phyloP scores from a whole-genome alignment of 2,888 invertebrate species.

The Adela reaumurella region DNA sequence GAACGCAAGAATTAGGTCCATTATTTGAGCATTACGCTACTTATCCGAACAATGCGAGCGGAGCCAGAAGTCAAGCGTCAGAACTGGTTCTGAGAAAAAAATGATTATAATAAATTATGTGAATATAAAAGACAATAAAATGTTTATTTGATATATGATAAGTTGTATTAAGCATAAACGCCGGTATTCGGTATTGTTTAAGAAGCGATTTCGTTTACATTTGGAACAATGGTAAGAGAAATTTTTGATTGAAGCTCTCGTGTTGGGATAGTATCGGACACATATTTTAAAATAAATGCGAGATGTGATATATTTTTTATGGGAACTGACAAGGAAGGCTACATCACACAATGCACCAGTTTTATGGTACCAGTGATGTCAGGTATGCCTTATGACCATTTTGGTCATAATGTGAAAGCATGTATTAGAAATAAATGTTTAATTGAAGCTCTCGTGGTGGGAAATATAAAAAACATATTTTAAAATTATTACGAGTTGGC shows the following conservation, averaged over 20 bases:
- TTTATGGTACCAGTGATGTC: too few species aligned
- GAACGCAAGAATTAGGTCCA: constrained; percentile 17
- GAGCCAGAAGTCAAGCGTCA: constrained; percentile 4
- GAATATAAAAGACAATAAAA: background rate
- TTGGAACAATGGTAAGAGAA: background rate
- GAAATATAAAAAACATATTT: too few species aligned
- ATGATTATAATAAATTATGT: background rate
- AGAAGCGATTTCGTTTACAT: background rate
- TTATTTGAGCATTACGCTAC: constrained; percentile 26
- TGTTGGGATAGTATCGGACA: background rate
- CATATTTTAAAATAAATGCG: too few species aligned
- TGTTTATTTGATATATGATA: background rate
- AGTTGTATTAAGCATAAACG: background rate
- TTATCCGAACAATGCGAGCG: constrained; percentile 4
- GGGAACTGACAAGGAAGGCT: too few species aligned
- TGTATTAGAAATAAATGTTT: too few species aligned
- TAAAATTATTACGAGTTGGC: too few species aligned
- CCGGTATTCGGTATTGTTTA: background rate
- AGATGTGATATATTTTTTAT: too few species aligned
- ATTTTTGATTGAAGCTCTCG: background rate
- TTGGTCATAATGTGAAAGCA: too few species aligned
- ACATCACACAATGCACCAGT: too few species aligned
- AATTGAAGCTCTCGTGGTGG: too few species aligned
- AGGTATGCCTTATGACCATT: too few species aligned
- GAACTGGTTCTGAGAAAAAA: background rate